phyloP scores from a whole-genome alignment of 2,888 invertebrate species.

The Acanthoscelides obtectus region DNA sequence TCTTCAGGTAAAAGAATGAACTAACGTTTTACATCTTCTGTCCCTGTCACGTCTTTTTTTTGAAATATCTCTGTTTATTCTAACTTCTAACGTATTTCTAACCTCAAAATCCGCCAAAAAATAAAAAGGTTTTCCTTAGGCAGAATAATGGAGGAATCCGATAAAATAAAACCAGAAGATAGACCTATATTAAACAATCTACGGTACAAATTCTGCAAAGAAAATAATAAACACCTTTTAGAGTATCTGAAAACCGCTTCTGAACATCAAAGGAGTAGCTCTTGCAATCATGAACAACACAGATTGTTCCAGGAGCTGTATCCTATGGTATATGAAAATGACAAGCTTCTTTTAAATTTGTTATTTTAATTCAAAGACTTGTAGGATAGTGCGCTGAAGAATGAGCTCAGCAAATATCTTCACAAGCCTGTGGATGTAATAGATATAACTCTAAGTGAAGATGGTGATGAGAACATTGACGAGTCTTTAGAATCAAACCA shows the following conservation, averaged over 20 bases:
- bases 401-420: neutral
- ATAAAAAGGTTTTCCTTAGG: neutral
- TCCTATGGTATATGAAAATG: neutral
- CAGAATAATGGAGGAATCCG: neutral
- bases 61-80: too few relatives aligned
- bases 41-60: too few relatives aligned
- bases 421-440: neutral
- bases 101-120: too few relatives aligned
- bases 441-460: neutral
- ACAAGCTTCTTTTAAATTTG: neutral
- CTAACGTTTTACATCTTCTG: constrained; percentile 8
- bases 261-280: neutral
- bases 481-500: neutral
- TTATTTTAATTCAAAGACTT: neutral
- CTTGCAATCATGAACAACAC: neutral
- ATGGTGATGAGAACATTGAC: neutral
- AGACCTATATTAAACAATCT: neutral
- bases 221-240: neutral
- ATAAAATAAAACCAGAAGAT: neutral
- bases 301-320: neutral
- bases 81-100: too few relatives aligned
- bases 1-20: constrained; percentile 18
- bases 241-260: neutral
- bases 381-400: neutral
- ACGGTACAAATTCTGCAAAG: neutral